phyloP scores from a whole-genome alignment of 2,113 vertebrate species.

The Benitochromis conjunctus region DNA sequence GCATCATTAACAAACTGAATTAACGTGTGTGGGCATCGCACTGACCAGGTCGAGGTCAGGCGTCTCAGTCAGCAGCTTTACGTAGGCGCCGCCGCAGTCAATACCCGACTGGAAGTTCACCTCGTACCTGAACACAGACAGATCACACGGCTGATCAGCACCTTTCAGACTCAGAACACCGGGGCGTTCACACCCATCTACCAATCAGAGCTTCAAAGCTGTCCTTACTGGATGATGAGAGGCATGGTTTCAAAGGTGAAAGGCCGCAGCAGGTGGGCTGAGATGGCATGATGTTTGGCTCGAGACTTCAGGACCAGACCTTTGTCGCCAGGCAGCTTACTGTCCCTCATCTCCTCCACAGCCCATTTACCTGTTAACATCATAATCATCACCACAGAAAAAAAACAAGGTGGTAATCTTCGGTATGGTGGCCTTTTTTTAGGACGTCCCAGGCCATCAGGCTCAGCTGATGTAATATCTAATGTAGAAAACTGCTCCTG shows the following conservation, averaged over 20 bases:
- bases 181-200: neutral
- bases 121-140: slow-evolving; percentile 81
- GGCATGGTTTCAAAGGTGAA: slow-evolving; percentile 89
- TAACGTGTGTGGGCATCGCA: neutral
- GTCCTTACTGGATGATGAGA: slow-evolving; percentile 91
- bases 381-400: neutral
- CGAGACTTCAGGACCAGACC: slow-evolving; percentile 89
- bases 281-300: slow-evolving; percentile 97
- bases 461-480: neutral
- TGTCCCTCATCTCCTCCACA: slow-evolving; percentile 93
- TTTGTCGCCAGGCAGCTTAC: slow-evolving; percentile 90
- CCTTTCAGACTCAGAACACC: neutral
- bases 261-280: slow-evolving; percentile 83
- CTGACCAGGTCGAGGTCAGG: slow-evolving; percentile 88
- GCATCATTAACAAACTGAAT: neutral
- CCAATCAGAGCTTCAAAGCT: neutral
- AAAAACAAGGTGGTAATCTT: neutral
- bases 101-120: slow-evolving; percentile 98
- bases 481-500: neutral
- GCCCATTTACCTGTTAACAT: slow-evolving; percentile 86
- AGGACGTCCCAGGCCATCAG: neutral
- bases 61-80: slow-evolving; percentile 91
- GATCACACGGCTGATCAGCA: neutral
- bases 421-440: neutral
- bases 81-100: slow-evolving; percentile 95